A percentile compares a stretch with the other conserved stretches of the same genome.
These are phyloP conservation scores for Leguminivora glycinivorella DNA, from an alignment of 1,140 invertebrate genomes.

Conservation along the genomic window DNA sequence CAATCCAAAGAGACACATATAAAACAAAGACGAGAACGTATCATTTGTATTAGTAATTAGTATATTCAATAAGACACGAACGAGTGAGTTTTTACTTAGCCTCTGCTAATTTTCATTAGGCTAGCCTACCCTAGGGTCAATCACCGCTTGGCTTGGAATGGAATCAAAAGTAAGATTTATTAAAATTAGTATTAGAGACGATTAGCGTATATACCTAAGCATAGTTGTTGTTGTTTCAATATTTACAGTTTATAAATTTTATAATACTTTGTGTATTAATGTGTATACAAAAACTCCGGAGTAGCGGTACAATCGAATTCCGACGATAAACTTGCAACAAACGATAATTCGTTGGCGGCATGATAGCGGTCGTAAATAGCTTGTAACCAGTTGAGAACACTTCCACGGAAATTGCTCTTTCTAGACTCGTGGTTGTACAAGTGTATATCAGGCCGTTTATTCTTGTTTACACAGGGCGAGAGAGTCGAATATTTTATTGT, in stretches of 20 bases:
- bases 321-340: slow-evolving; percentile 35
- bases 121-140: too few species aligned
- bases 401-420: slow-evolving; percentile 46
- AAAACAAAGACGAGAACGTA: too few species aligned
- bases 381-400: slow-evolving; percentile 38
- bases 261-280: slow-evolving; percentile 13
- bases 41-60: too few species aligned
- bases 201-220: not conserved
- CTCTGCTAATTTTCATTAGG: too few species aligned
- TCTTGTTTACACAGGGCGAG: not conserved
- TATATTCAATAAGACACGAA: too few species aligned
- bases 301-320: slow-evolving; percentile 37
- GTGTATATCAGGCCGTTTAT: not conserved
- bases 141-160: too few species aligned
- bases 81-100: too few species aligned
- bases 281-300: slow-evolving; percentile 21
- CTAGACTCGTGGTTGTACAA: slow-evolving; percentile 4
- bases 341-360: slow-evolving; percentile 39
- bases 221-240: slow-evolving; percentile 2
- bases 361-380: slow-evolving; percentile 32
- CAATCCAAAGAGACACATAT: too few species aligned
- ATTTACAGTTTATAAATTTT: not conserved
- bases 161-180: too few species aligned
- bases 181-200: not conserved
- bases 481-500: not conserved